phyloP scores from a whole-genome alignment of 2,797 vertebrate species.

The Sternarchorhynchus goeldii region DNA sequence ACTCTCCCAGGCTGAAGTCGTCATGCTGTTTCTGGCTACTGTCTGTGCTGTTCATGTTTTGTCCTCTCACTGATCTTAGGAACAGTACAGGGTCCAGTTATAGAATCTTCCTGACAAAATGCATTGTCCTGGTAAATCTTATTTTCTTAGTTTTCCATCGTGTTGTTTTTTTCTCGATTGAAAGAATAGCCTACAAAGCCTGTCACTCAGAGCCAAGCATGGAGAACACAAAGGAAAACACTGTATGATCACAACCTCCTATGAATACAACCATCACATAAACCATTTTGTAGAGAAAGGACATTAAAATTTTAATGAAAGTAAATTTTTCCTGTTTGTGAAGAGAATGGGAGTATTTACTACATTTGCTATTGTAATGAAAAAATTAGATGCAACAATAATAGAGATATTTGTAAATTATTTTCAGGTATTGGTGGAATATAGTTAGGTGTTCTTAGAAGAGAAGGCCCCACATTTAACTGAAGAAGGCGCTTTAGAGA shows the following conservation, averaged over 20 bases:
- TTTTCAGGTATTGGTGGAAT: not conserved
- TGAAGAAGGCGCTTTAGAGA: not conserved
- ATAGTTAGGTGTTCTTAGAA: not conserved
- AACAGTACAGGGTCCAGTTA: constrained; percentile 4
- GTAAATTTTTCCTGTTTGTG: not conserved
- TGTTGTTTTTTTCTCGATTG: constrained; percentile 42
- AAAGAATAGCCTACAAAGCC: constrained; percentile 42
- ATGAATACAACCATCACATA: constrained; percentile 20
- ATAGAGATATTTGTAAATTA: not conserved
- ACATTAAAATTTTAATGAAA: constrained; percentile 34
- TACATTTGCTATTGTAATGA: not conserved
- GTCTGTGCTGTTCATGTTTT: no score
- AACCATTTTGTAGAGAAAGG: constrained; percentile 44
- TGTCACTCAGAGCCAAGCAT: constrained; percentile 34
- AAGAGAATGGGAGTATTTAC: not conserved
- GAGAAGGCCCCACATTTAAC: not conserved
- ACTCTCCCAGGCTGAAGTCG: no score
- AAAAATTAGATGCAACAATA: not conserved
- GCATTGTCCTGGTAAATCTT: constrained; percentile 38
- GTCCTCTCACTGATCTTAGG: not conserved
- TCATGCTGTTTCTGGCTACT: no score
- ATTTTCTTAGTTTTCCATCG: constrained; percentile 45
- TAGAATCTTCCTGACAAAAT: constrained; percentile 21
- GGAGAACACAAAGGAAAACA: constrained; percentile 35
- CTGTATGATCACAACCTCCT: constrained; percentile 20